Percentiles rank a stretch among this genome's conserved stretches.
Conservation (phyloP, 2,888 invertebrate genomes). For the Oxystoma pomonae region DNA sequence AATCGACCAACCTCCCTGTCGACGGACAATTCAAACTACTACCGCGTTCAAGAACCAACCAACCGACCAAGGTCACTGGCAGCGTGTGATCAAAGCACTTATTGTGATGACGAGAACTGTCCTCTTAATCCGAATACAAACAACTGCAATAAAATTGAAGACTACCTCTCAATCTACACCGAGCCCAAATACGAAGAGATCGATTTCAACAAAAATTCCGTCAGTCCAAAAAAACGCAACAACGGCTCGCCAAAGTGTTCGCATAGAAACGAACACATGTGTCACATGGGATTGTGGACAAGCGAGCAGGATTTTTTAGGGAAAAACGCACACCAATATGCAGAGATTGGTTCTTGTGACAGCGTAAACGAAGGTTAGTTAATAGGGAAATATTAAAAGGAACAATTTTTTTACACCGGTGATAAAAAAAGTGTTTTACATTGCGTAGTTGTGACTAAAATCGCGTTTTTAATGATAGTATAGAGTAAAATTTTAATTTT, state of each 20-base stretch:
- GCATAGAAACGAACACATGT: too few relatives aligned
- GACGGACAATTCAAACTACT: neutral
- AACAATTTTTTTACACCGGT: too few relatives aligned
- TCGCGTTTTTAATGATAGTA: too few relatives aligned
- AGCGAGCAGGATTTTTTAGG: neutral
- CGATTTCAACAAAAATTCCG: slow-evolving; percentile 16
- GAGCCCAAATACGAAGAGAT: slow-evolving; percentile 9
- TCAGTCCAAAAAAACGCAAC: neutral
- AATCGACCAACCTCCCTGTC: neutral
- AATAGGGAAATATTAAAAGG: neutral
- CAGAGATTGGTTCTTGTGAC: neutral
- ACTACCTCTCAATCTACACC: neutral
- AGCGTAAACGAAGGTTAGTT: neutral
- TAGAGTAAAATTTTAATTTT: neutral
- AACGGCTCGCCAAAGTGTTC: neutral
- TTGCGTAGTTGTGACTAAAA: too few relatives aligned
- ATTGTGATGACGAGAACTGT: neutral
- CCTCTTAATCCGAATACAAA: neutral
- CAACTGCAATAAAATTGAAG: neutral
- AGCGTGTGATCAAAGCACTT: neutral
- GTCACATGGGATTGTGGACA: neutral
- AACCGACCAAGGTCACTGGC: neutral
- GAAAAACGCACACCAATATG: neutral
- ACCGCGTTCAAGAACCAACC: too few relatives aligned
- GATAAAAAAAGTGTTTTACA: too few relatives aligned